A percentile compares a stretch with the other conserved stretches of the same genome.
These are phyloP conservation scores for Pseudomyrmex sp. DNA, from an alignment of 1,140 invertebrate genomes.

Conservation along the genomic window DNA sequence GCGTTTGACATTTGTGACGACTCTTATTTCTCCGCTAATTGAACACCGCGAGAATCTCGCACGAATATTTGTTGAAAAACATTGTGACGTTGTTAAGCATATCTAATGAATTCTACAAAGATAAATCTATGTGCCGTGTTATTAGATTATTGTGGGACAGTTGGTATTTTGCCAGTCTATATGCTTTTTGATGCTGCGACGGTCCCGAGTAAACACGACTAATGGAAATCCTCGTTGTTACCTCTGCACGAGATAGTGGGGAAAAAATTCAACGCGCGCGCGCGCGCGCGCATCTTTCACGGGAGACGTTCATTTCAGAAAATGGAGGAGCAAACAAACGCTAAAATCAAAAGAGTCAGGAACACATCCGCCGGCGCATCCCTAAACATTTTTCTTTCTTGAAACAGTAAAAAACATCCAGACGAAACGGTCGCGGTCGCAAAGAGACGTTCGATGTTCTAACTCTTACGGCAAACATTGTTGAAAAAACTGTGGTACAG, in stretches of 20 bases:
- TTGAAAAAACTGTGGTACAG: constrained; percentile 59
- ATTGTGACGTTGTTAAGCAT: not conserved
- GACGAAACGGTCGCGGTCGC: constrained; percentile 62
- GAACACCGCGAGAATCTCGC: not conserved
- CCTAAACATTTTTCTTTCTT: constrained; percentile 42
- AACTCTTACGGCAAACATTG: constrained; percentile 79
- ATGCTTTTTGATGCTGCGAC: not conserved
- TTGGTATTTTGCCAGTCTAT: not conserved
- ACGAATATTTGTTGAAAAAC: not conserved
- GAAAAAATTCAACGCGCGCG: constrained; percentile 1
- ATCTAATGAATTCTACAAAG: constrained; percentile 18
- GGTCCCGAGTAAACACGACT: constrained; percentile 54
- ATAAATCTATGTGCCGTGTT: not conserved
- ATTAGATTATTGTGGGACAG: not conserved
- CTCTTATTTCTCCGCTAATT: no score
- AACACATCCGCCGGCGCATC: constrained; percentile 40
- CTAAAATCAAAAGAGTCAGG: constrained; percentile 39
- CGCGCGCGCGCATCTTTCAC: constrained; percentile 10
- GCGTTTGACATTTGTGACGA: no score
- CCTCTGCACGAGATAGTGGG: not conserved
- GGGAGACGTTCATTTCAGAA: constrained; percentile 59
- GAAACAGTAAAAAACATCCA: constrained; percentile 24
- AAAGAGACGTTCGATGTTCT: constrained; percentile 65
- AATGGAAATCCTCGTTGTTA: constrained; percentile 39
- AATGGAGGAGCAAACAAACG: constrained; percentile 68